Conservation (phyloP, 2,888 invertebrate genomes). For the Gerris lacustris region DNA sequence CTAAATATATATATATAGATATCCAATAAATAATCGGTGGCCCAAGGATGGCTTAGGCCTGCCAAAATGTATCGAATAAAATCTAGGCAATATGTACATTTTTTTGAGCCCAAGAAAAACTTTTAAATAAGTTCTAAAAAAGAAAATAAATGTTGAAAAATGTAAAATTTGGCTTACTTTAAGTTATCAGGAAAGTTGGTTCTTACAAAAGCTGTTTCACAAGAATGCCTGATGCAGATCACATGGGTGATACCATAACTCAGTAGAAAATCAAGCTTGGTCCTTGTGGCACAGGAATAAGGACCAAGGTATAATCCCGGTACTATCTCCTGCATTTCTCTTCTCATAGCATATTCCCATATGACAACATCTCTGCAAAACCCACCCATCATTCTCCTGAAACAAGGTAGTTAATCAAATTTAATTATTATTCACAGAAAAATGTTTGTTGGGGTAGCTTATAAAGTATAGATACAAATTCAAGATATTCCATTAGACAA, state of each 20-base stretch:
- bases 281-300: constrained; percentile 48
- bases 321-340: constrained; percentile 50
- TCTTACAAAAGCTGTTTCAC: constrained; percentile 49
- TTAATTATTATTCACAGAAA: too few species aligned
- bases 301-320: constrained; percentile 54
- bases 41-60: too few species aligned
- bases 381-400: not conserved
- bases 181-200: constrained; percentile 51
- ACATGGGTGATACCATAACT: constrained; percentile 52
- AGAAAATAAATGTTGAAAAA: too few species aligned
- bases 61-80: too few species aligned
- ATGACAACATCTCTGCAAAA: constrained; percentile 16
- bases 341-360: constrained; percentile 37
- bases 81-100: too few species aligned
- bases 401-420: not conserved
- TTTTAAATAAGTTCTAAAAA: too few species aligned
- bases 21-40: too few species aligned
- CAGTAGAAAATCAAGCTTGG: constrained; percentile 42
- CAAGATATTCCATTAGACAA: too few species aligned
- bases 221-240: constrained; percentile 50
- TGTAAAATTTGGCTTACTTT: constrained; percentile 38
- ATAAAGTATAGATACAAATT: too few species aligned
- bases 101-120: too few species aligned
- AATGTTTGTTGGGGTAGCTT: too few species aligned
- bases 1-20: too few species aligned